phyloP scores from a whole-genome alignment of 2,797 vertebrate genomes.

The Synanceia verrucosa region DNA sequence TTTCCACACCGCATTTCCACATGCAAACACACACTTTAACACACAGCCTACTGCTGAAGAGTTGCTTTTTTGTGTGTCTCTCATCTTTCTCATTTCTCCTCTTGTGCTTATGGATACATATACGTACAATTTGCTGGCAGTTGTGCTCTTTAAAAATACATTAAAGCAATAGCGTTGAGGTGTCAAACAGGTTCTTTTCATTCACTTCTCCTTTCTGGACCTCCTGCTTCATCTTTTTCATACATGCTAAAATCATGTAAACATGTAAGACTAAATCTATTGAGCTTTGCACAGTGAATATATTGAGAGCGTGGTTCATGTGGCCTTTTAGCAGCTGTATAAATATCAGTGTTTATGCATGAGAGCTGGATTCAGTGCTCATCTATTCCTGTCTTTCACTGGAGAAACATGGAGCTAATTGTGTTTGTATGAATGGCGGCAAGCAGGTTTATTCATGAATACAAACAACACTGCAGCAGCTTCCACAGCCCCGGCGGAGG shows the following conservation, averaged over 20 bases:
- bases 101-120: constrained; percentile 40
- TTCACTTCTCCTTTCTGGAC: not conserved
- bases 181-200: constrained; percentile 13
- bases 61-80: constrained; percentile 41
- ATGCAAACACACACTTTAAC: constrained; percentile 14
- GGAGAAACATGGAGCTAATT: constrained; percentile 64
- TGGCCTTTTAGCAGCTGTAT: constrained; percentile 22
- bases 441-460: constrained; percentile 73
- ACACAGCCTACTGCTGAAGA: constrained; percentile 46
- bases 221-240: not conserved
- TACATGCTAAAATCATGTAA: constrained; percentile 13
- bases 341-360: constrained; percentile 48
- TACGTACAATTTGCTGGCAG: constrained; percentile 29
- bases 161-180: constrained; percentile 31
- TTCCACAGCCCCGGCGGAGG: constrained; percentile 36
- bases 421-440: constrained; percentile 70
- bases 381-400: constrained; percentile 38
- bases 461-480: constrained; percentile 51
- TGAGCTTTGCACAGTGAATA: constrained; percentile 3
- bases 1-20: constrained; percentile 4
- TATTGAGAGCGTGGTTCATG: constrained; percentile 15
- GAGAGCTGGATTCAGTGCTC: constrained; percentile 31
- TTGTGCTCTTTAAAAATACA: constrained; percentile 37
- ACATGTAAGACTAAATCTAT: not conserved
- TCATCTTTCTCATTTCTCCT: constrained; percentile 42